Base-by-base conservation (phyloP, 2,888 invertebrate species). In the Cantharis nigra region DNA sequence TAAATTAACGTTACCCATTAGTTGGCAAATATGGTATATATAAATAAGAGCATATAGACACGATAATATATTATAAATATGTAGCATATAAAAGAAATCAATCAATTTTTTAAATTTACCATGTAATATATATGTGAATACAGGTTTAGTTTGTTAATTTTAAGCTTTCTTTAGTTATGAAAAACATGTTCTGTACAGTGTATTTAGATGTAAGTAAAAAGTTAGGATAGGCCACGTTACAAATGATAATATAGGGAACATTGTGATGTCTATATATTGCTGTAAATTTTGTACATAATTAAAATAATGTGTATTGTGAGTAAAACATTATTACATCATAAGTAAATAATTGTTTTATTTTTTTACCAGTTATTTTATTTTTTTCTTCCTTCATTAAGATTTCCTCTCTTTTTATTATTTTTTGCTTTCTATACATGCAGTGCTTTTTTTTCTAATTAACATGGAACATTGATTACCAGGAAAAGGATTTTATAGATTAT, bases 281-380 rank as follows among this genome's bases (percentile, higher is more conserved):
- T 89, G 89, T 89, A 89, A 88, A 89, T 89, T 89, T 89, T 89
- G 89, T 89, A 89, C 88, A 89, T 89, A 89, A 84, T 84, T 85
- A 84, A 84, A 88, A 88, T 88, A 89, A 87, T 88, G 88, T 89
- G 89, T 89, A 89, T 89, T 89, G 89, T 89, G 88, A 89, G 86
- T 87, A 88, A 49, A 87, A 88, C 87, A 89, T 88, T 88, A 89
- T 88, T 88, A 89, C 88, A 86, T 87, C 77, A 78, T 78, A 78
- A 74, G 71, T 72, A 69, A 76, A 67, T 9, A 3, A 14, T 49
- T 72, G 71, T 76, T 76, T 76, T 69, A 69, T 76, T 76, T 76
- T 67, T 63, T 26, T 26, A 28, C 16, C 26, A 30, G 30, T 49
- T 20, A 33, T 20, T 28, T 23, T 26, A 69, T 69, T 28, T 20